Base-by-base conservation (phyloP, 2,113 vertebrate genomes). In the Lethenteron reissneri region DNA sequence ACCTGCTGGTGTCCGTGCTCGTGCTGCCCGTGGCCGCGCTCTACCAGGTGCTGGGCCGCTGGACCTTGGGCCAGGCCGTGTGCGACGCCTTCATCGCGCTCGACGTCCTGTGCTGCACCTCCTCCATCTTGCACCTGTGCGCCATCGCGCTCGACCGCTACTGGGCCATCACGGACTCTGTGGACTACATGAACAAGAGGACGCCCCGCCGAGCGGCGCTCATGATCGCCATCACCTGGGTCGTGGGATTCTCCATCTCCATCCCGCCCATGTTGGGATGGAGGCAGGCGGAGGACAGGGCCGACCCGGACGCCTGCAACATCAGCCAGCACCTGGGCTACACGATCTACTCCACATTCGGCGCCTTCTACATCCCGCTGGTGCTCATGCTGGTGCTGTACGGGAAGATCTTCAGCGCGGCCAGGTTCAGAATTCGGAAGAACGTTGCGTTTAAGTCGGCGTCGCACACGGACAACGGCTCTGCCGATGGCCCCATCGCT, bases 251-350 rank as follows among this genome's bases (percentile, higher is more conserved):
- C 80, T 86, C 90, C 72, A 87, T 99, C 79, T 99, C 92, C 74
- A 99, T 99, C 75, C 94, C 92, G 2, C 94, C 92, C 19, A 95
- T 97, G 90, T 78, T 99, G 79, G 92, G 94, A 72, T 97, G 94
- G 94, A 85, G 94, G 74, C 96, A 85, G 60, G 84, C 86, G 0
- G 87, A 91, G 81, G 94, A 99, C 84, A 84, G 92, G 74, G 88
- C 89, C 4, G 76, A 92, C 77, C 90, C 89, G 2, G 80, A 97
- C 74, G 88, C 86, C 2, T 99, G 94, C 78, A 89, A 85, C 58
- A 97, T 99, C 76, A 99, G 94, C 80, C 88, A 92, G 78, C 91
- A 99, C 76, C 90, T 85, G 3, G 89, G 88, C 73, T 96, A 99
- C 80, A 99, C 94, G 11, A 90, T 99, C 78, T 96, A 96, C 77